Base-by-base conservation (phyloP, 2,797 vertebrate species). In the Chaetophractus vellerosus region DNA sequence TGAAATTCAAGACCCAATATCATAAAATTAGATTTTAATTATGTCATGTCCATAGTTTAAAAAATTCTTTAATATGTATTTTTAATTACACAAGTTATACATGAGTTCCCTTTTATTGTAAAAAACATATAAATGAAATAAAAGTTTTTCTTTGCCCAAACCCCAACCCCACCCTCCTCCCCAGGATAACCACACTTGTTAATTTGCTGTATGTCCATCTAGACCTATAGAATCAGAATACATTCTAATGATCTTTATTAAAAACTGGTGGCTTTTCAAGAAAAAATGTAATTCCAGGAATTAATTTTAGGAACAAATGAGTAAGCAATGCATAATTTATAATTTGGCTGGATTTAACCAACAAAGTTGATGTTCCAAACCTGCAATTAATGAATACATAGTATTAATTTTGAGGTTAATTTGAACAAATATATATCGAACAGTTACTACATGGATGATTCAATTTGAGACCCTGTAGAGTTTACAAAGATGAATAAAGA, bases 271-370 rank as follows among this genome's bases (percentile, higher is more conserved):
- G 9, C 11, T 80, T 84, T 95, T 36, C 11, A 91, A 85, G 76
- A 69, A 90, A 88, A 74, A 45, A 10, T 68, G 11, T 71, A 80
- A 91, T 80, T 80, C 6, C 2, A 64, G 7, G 15, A 75, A 72
- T 85, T 86, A 76, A 88, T 81, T 88, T 93, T 79, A 91, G 63
- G 4, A 79, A 63, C 64, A 33, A 71, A 92, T 52, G 45, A 45
- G 19, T 41, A 9, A 90, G 12, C 24, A 59, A 33, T 93, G 1
- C 31, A 52, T 93, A 59, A 61, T 69, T 83, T 91, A 61, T 76
- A 28, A 41, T 9, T 66, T 31, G 92, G 61, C 36, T 87, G 16
- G 61, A 57, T 74, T 91, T 85, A 89, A 90, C 66, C 74, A 48
- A 79, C 9, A 63, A 48, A 84, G 28, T 11, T 71, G 19, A 23